Evolutionary conservation across 2,797 vertebrate species (phyloP).

Genomic region (Coregonus suidteri): DNA sequence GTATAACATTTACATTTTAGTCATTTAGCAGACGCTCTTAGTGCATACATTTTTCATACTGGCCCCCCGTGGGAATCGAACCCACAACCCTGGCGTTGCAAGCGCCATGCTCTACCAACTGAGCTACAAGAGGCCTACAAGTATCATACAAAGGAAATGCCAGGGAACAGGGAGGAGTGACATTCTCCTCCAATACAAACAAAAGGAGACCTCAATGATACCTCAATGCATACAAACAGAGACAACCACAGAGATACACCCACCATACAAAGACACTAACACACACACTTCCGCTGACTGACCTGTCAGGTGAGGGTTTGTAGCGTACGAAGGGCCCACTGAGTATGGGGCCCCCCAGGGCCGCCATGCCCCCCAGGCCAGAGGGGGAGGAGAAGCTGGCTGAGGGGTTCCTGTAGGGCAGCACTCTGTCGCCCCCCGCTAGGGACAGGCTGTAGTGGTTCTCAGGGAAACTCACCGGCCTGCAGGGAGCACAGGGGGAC

Average conservation of each 20-base stretch:
- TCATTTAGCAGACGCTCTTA: too few relatives aligned
- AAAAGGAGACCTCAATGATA: background rate
- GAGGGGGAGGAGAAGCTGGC: constrained; percentile 88
- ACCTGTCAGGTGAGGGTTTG: constrained; percentile 87
- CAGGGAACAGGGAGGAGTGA: background rate
- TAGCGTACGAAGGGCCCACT: constrained; percentile 80
- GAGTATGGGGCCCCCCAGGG: constrained; percentile 70
- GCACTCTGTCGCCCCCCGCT: constrained; percentile 78
- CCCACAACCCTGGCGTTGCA: too few relatives aligned
- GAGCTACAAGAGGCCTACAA: background rate
- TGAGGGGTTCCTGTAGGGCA: constrained; percentile 86
- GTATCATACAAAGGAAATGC: background rate
- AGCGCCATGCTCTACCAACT: too few relatives aligned
- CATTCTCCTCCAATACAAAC: background rate
- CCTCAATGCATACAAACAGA: background rate
- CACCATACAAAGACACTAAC: background rate
- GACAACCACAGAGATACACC: background rate
- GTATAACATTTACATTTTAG: too few relatives aligned
- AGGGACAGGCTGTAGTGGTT: constrained; percentile 84
- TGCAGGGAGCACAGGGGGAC: constrained; percentile 46
- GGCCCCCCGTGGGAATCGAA: too few relatives aligned
- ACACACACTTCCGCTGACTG: constrained; percentile 41
- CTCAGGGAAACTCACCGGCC: constrained; percentile 92
- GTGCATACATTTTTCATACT: too few relatives aligned
- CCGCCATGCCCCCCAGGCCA: constrained; percentile 56